These are phyloP conservation scores for Leuciscus idus DNA, from an alignment of 2,113 vertebrate genomes.

Conservation along the genomic window DNA sequence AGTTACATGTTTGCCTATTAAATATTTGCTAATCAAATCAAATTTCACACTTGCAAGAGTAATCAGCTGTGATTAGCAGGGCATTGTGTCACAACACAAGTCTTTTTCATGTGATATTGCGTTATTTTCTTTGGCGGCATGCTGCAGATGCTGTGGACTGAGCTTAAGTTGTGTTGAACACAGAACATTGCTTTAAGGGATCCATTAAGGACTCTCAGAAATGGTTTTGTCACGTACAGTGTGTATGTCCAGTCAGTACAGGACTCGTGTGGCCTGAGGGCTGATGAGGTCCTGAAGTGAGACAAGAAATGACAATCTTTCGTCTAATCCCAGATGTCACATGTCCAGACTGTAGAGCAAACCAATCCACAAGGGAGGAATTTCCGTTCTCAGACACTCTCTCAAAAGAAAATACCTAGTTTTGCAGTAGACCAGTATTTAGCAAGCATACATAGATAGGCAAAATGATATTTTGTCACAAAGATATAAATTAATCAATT, in stretches of 20 bases:
- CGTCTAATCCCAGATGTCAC: background rate
- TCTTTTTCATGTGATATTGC: background rate
- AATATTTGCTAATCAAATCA: background rate
- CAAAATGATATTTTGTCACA: background rate
- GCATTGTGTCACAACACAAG: background rate
- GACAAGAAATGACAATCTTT: background rate
- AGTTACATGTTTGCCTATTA: background rate
- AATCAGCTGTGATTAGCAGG: background rate
- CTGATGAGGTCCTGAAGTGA: background rate
- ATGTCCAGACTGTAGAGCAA: background rate
- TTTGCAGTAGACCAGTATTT: background rate
- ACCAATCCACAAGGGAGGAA: background rate
- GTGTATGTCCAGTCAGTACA: background rate
- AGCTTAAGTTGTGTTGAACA: conserved; percentile 3
- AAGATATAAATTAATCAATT: conserved; percentile 15
- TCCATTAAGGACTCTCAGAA: background rate
- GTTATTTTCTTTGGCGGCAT: background rate
- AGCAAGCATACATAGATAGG: background rate
- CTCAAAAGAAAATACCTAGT: background rate
- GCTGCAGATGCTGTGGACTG: background rate
- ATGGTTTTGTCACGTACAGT: background rate
- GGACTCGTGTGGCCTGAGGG: background rate
- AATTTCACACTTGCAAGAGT: background rate
- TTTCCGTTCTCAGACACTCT: background rate
- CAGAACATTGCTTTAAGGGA: background rate